These are phyloP conservation scores for Drosophila lowei DNA, from an alignment of 1,140 invertebrate species.

Conservation along the genomic window DNA sequence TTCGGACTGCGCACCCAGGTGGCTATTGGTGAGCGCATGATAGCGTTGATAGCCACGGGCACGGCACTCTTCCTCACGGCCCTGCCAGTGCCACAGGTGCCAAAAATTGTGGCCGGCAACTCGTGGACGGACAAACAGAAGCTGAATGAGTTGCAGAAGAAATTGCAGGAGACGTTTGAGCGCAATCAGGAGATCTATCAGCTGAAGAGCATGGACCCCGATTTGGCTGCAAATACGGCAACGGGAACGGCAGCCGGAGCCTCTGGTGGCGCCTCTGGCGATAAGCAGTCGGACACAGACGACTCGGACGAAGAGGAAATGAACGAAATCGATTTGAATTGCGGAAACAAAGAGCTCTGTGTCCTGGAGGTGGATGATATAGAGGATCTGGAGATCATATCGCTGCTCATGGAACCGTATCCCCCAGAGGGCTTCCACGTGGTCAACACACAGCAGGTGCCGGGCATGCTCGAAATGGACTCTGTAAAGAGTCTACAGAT, in stretches of 20 bases:
- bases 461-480: conserved; percentile 88
- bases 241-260: background rate
- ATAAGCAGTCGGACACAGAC: conserved; percentile 85
- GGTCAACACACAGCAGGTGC: conserved; percentile 92
- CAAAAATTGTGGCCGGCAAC: conserved; percentile 87
- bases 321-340: conserved; percentile 89
- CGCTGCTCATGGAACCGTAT: conserved; percentile 89
- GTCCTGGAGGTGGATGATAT: conserved; percentile 94
- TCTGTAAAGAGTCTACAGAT: conserved; percentile 91
- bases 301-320: conserved; percentile 90
- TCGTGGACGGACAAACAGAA: conserved; percentile 86
- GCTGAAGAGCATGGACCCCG: conserved; percentile 84
- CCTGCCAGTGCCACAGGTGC: conserved; percentile 88
- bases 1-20: conserved; percentile 94
- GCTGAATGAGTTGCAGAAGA: conserved; percentile 87
- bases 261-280: conserved; percentile 11
- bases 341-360: conserved; percentile 92
- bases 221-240: conserved; percentile 34
- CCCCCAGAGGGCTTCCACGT: conserved; percentile 92
- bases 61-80: conserved; percentile 91
- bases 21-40: conserved; percentile 93
- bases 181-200: conserved; percentile 89
- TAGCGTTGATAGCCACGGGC: conserved; percentile 94
- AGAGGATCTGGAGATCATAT: conserved; percentile 92
- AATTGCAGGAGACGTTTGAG: conserved; percentile 87